Evolutionary conservation across 2,113 vertebrate genomes (phyloP), one percentile per base, ranked within the genome.

Genomic region (Calyptomena viridis): DNA sequence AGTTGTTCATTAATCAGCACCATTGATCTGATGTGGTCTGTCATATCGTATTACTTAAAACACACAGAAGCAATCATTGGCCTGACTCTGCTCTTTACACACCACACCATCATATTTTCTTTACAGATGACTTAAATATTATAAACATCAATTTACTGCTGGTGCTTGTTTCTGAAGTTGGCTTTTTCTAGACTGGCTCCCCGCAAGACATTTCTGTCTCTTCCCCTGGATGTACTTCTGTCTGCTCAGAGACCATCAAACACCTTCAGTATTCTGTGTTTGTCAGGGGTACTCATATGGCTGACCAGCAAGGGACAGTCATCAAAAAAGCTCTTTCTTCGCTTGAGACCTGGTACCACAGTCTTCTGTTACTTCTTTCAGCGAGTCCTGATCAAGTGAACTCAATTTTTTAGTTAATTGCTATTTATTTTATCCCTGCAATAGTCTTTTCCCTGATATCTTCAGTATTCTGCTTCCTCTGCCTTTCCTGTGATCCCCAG

Each of bases 1-100:
- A 95, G 67, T 58, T 89, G 62, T 90, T 93, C 96, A 81, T 96
- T 97, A 97, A 97, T 96, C 96, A 97, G 92, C 89, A 90, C 44
- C 60, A 93, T 84, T 93, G 92, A 95, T 94, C 69, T 95, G 92
- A 96, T 93, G 59, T 59, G 60, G 72, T 87, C 49, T 87, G 86
- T 95, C 94, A 87, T 94, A 87, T 33, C 76, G 31, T 90, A 94
- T 95, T 97, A 95, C 93, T 95, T 95, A 89, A 96, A 94, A 83
- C 69, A 81, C 83, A 87, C 21, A 60, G 42, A 95, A 91, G 67
- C 47, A 82, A 85, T 58, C 77, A 67, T 2, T 90, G 66, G 71
- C 66, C 62, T 83, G 78, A 94, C 78, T 84, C 75, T 89, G 64
- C 55, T 96, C 82, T 89, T 88, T 82, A 94, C 22, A 64, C 27